phyloP scores from a whole-genome alignment of 2,888 invertebrate genomes.

The Doris montereyensis region DNA sequence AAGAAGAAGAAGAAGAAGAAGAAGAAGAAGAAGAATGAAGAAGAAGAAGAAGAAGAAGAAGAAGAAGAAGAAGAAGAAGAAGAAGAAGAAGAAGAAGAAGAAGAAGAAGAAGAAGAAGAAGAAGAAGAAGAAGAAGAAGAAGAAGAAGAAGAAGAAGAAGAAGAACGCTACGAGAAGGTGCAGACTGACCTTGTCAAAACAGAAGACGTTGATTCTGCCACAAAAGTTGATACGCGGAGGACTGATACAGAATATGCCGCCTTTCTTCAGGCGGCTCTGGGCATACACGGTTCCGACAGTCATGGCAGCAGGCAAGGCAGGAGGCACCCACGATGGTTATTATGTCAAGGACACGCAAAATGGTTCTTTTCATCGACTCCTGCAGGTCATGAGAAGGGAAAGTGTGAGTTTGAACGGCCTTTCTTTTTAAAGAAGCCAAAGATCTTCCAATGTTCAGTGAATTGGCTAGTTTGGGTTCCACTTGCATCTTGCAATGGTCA shows the following conservation, averaged over 20 bases:
- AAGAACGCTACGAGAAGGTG: too few species aligned
- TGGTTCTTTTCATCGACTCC: constrained; percentile 68
- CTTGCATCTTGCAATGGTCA: too few species aligned
- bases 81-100: constrained; percentile 23
- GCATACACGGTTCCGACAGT: constrained; percentile 94
- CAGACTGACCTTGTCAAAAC: constrained; percentile 86
- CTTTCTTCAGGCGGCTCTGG: constrained; percentile 84
- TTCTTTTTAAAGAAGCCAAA: too few species aligned
- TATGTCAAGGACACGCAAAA: constrained; percentile 88
- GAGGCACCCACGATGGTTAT: constrained; percentile 96
- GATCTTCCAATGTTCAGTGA: too few species aligned
- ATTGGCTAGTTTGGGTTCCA: too few species aligned
- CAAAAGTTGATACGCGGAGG: constrained; percentile 94
- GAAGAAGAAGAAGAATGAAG: too few species aligned
- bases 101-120: neutral
- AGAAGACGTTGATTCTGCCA: constrained; percentile 78
- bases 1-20: neutral
- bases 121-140: neutral
- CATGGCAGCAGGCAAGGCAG: constrained; percentile 96
- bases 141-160: neutral
- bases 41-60: constrained; percentile 15
- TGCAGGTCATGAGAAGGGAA: neutral
- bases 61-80: constrained; percentile 23
- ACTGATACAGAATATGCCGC: constrained; percentile 90
- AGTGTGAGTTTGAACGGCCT: too few species aligned